phyloP scores from a whole-genome alignment of 2,113 vertebrate species.

The Scolopax mira region DNA sequence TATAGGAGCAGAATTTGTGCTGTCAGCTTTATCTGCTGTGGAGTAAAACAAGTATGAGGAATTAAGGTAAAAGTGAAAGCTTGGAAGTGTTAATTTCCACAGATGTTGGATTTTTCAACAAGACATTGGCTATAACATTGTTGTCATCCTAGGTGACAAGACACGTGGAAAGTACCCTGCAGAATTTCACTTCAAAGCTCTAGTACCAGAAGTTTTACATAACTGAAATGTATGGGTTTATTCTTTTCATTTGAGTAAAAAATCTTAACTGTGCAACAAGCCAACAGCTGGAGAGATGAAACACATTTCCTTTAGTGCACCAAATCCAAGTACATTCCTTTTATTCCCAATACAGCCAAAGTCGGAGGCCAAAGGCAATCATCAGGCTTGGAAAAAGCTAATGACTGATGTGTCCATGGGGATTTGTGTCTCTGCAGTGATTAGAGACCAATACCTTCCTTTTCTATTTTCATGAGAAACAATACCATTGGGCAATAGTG shows the following conservation, averaged over 20 bases:
- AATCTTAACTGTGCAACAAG: neutral
- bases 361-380: neutral
- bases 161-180: neutral
- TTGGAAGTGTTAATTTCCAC: neutral
- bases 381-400: neutral
- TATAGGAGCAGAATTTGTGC: neutral
- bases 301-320: neutral
- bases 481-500: neutral
- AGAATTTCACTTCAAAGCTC: neutral
- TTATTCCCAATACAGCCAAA: neutral
- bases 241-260: neutral
- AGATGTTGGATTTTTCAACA: neutral
- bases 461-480: neutral
- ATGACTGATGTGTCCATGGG: neutral
- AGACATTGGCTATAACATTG: neutral
- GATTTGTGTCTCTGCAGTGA: neutral
- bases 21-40: neutral
- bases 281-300: neutral
- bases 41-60: neutral
- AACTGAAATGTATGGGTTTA: neutral
- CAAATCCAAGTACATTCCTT: slow-evolving; percentile 9
- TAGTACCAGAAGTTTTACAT: neutral
- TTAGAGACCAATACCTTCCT: neutral
- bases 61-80: neutral
- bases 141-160: neutral